Evolutionary conservation across 2,888 invertebrate species (phyloP).

Genomic region (Agonopterix subpropinquella): DNA sequence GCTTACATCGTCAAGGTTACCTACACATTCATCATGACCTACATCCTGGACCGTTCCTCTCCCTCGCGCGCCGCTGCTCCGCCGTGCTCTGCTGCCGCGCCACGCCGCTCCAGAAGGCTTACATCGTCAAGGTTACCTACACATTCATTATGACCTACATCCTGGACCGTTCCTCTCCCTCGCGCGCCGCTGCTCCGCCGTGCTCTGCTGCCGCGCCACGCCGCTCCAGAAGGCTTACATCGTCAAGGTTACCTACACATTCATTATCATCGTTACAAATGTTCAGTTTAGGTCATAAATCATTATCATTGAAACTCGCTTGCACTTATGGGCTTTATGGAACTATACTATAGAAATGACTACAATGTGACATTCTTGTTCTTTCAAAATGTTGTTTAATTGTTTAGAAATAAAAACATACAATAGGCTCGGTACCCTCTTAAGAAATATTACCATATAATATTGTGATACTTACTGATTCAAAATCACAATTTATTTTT

Average conservation of each 20-base stretch:
- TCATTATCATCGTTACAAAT: conserved; percentile 17
- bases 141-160: conserved; percentile 79
- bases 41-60: conserved; percentile 93
- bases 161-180: conserved; percentile 91
- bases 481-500: too few relatives aligned
- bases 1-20: conserved; percentile 84
- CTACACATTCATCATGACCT: conserved; percentile 63
- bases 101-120: conserved; percentile 89
- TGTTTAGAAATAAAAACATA: too few relatives aligned
- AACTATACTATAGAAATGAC: too few relatives aligned
- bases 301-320: too few relatives aligned
- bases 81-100: conserved; percentile 96
- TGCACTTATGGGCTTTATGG: too few relatives aligned
- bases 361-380: too few relatives aligned
- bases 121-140: conserved; percentile 78
- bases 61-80: conserved; percentile 87
- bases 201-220: conserved; percentile 92
- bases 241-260: conserved; percentile 64
- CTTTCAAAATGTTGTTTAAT: too few relatives aligned
- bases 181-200: conserved; percentile 89
- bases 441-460: too few relatives aligned
- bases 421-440: too few relatives aligned
- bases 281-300: too few relatives aligned
- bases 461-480: too few relatives aligned
- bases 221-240: conserved; percentile 93